phyloP scores from a whole-genome alignment of 30 jellyfish, hydroid and myxozoan species.

The Hydractinia symbiolongicarpus region DNA sequence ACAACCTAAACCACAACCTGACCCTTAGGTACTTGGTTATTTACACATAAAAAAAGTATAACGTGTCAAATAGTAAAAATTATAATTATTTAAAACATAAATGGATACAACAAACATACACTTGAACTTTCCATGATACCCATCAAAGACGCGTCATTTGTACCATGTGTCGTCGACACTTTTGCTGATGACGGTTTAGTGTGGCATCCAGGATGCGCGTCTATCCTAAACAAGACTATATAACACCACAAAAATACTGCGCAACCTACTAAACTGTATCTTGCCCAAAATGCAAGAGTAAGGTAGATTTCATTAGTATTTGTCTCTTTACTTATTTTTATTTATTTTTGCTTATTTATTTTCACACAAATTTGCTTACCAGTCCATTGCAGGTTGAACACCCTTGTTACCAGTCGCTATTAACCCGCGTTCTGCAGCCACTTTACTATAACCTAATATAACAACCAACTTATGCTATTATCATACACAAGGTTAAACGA shows the following conservation, averaged over 20 bases:
- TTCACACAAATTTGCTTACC: conserved; percentile 10
- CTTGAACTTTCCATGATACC: no score
- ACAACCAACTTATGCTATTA: neutral
- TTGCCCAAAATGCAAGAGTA: no score
- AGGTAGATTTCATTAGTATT: no score
- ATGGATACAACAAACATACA: no score
- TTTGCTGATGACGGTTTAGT: neutral
- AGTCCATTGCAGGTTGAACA: conserved; percentile 53
- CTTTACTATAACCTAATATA: conserved; percentile 17
- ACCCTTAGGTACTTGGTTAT: no score
- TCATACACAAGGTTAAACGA: neutral
- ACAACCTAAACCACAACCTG: neutral
- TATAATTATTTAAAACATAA: neutral
- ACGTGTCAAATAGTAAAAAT: neutral
- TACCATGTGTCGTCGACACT: neutral
- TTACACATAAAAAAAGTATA: no score
- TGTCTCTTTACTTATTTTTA: no score
- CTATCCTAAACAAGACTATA: conserved; percentile 4
- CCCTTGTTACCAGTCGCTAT: conserved; percentile 31
- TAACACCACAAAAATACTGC: neutral
- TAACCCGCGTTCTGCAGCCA: conserved; percentile 29
- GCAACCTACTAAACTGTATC: no score
- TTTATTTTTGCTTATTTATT: no score
- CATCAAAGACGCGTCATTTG: no score
- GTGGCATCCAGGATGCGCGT: neutral